Conservation (phyloP, 2,797 vertebrate genomes). For the Fratercula arctica region DNA sequence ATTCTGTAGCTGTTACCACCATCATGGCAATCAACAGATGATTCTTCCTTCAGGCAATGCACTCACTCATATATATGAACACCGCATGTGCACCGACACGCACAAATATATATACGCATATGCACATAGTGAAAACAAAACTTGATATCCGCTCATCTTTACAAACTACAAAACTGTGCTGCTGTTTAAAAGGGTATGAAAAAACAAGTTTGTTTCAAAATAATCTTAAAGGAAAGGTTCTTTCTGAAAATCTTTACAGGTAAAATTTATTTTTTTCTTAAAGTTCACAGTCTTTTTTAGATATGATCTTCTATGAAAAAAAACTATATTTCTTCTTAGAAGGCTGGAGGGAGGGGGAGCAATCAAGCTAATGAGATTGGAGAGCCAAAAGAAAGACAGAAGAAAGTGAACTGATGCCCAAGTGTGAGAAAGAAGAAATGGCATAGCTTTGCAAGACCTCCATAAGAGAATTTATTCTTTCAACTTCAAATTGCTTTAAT, state of each 20-base stretch:
- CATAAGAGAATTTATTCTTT: not conserved
- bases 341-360: not conserved
- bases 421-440: not conserved
- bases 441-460: not conserved
- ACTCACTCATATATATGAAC: not conserved
- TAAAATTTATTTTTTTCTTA: not conserved
- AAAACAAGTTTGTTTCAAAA: not conserved
- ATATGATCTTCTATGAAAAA: not conserved
- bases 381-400: not conserved
- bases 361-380: not conserved
- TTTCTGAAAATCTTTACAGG: not conserved
- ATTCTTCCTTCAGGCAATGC: not conserved
- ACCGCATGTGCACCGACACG: fast-evolving
- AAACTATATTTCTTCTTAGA: not conserved
- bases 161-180: not conserved
- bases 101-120: not conserved
- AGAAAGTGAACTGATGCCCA: not conserved
- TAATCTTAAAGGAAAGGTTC: not conserved
- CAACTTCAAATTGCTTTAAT: not conserved
- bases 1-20: not conserved
- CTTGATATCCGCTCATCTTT: not conserved
- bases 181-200: not conserved
- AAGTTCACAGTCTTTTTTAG: not conserved
- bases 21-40: not conserved
- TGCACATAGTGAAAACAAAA: not conserved